phyloP scores from a whole-genome alignment of 2,888 invertebrate genomes.

The Eubasilissa splendida region DNA sequence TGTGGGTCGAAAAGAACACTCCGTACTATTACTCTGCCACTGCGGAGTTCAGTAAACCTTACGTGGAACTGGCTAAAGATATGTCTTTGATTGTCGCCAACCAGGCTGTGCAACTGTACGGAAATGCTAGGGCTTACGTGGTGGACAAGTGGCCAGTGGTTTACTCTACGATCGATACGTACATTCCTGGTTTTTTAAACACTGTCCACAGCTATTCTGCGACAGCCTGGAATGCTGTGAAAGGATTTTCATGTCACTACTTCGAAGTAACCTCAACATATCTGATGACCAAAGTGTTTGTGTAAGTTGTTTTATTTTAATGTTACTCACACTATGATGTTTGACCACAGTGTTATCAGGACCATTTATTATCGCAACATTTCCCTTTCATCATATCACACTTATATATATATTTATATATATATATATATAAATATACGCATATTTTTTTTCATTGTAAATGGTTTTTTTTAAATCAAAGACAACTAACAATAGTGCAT shows the following conservation, averaged over 20 bases:
- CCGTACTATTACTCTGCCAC: conserved; percentile 78
- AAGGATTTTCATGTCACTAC: conserved; percentile 70
- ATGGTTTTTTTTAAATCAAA: too few species aligned
- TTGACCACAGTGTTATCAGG: too few species aligned
- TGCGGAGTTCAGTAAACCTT: conserved; percentile 74
- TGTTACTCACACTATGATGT: neutral
- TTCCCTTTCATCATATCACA: too few species aligned
- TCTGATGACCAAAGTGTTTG: conserved; percentile 82
- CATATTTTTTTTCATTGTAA: too few species aligned
- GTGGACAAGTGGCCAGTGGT: conserved; percentile 70
- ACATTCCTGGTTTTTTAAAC: conserved; percentile 81
- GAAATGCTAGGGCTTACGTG: conserved; percentile 70
- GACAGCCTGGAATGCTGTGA: conserved; percentile 67
- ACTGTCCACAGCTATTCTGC: conserved; percentile 72
- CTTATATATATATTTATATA: too few species aligned
- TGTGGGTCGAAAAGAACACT: conserved; percentile 78
- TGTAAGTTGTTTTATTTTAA: conserved; percentile 75
- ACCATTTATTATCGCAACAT: too few species aligned
- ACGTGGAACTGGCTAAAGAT: conserved; percentile 75
- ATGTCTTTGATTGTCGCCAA: conserved; percentile 72
- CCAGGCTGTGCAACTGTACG: conserved; percentile 68
- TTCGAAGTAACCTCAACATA: conserved; percentile 73
- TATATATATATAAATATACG: too few species aligned
- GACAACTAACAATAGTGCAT: too few species aligned
- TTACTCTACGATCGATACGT: conserved; percentile 74